Percentiles rank a stretch among this genome's conserved stretches.
These are phyloP conservation scores for Aspiorhynchus laticeps DNA, from an alignment of 2,113 vertebrate genomes.

Conservation along the genomic window DNA sequence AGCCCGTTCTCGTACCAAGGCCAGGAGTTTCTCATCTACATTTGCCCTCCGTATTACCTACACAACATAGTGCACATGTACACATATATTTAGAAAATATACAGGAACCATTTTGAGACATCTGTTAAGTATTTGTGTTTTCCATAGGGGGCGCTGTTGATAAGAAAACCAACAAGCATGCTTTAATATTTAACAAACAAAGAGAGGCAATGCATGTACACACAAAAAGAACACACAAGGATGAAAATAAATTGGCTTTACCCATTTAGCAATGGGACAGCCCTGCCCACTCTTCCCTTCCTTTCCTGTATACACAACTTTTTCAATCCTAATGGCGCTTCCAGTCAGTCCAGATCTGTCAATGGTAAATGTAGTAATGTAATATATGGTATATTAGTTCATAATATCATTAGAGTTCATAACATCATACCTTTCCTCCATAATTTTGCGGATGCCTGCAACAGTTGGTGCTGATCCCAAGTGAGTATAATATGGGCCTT, in stretches of 20 bases:
- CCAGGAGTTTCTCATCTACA: constrained; percentile 90
- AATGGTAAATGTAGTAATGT: not conserved
- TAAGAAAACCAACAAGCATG: not conserved
- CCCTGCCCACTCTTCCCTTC: constrained; percentile 98
- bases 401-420: constrained; percentile 19
- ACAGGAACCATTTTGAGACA: not conserved
- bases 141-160: constrained; percentile 24
- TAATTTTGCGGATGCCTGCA: constrained; percentile 88
- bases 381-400: not conserved
- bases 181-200: not conserved
- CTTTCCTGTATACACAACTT: constrained; percentile 95
- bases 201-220: not conserved
- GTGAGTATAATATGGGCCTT: constrained; percentile 98
- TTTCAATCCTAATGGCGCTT: constrained; percentile 93
- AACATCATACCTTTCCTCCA: constrained; percentile 91
- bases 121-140: not conserved
- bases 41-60: constrained; percentile 91
- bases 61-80: constrained; percentile 17
- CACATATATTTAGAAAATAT: not conserved
- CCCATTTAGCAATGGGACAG: constrained; percentile 99
- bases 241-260: constrained; percentile 68
- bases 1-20: constrained; percentile 88
- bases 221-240: not conserved
- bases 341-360: constrained; percentile 90
- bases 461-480: constrained; percentile 94